These are phyloP conservation scores for Typhlichthys eigenmanni DNA, from an alignment of 2,797 vertebrate species.

Conservation along the genomic window DNA sequence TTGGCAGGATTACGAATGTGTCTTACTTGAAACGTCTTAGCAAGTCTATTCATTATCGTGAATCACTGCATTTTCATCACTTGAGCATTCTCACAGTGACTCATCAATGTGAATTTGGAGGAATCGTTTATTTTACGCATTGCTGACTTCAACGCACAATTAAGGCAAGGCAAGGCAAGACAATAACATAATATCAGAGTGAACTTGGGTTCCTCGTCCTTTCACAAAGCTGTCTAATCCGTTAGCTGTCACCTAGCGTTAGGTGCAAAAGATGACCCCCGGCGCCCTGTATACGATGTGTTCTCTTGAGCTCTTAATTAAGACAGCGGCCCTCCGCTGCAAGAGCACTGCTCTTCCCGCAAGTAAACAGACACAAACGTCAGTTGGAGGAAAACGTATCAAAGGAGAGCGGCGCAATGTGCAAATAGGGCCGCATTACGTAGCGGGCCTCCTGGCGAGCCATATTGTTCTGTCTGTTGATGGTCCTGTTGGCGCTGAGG, in stretches of 20 bases:
- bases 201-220: conserved; percentile 49
- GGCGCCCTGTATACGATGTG: conserved; percentile 53
- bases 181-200: conserved; percentile 64
- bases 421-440: conserved; percentile 66
- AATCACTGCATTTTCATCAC: conserved; percentile 36
- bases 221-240: conserved; percentile 50
- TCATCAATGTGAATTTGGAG: conserved; percentile 43
- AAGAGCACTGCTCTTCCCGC: conserved; percentile 66
- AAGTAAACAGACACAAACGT: conserved; percentile 75
- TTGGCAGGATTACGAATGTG: conserved; percentile 18
- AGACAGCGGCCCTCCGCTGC: conserved; percentile 52
- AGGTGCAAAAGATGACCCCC: conserved; percentile 51
- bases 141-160: conserved; percentile 44
- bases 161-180: conserved; percentile 11
- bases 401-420: conserved; percentile 74
- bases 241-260: conserved; percentile 70
- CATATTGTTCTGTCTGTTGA: conserved; percentile 74
- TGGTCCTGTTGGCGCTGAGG: conserved; percentile 54
- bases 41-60: conserved; percentile 24
- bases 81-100: conserved; percentile 54
- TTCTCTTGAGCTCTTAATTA: conserved; percentile 71
- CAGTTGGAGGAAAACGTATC: conserved; percentile 76
- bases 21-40: background rate
- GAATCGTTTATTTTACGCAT: conserved; percentile 49
- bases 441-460: conserved; percentile 69